These are phyloP conservation scores for Phalacrocorax carbo DNA, from an alignment of 2,113 vertebrate genomes.

Conservation along the genomic window DNA sequence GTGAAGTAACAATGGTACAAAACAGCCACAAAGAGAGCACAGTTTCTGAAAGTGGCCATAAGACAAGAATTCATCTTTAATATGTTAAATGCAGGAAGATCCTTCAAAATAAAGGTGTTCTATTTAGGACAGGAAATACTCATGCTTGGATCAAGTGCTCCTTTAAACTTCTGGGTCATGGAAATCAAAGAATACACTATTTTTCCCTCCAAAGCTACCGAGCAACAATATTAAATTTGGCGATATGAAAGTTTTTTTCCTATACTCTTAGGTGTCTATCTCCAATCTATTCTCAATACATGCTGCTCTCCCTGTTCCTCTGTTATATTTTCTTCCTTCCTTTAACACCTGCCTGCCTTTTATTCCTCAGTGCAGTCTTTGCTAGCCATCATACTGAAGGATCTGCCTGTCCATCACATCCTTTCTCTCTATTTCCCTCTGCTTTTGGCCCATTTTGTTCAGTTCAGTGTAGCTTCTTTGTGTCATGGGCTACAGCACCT, in stretches of 20 bases:
- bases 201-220: background rate
- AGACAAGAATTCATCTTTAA: background rate
- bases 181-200: background rate
- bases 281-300: background rate
- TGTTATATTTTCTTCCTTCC: background rate
- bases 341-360: background rate
- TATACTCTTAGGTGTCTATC: background rate
- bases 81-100: background rate
- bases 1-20: background rate
- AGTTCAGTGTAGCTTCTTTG: background rate
- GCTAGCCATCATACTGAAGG: background rate
- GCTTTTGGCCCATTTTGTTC: background rate
- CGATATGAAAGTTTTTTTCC: background rate
- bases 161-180: background rate
- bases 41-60: background rate
- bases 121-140: background rate
- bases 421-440: background rate
- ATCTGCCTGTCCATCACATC: background rate
- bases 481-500: background rate
- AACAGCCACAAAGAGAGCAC: background rate
- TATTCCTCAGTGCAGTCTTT: background rate
- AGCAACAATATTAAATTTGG: background rate
- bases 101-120: background rate
- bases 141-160: accelerated
- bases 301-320: background rate